Base-by-base conservation (phyloP, 2,113 vertebrate genomes). In the Engraulis encrasicolus region DNA sequence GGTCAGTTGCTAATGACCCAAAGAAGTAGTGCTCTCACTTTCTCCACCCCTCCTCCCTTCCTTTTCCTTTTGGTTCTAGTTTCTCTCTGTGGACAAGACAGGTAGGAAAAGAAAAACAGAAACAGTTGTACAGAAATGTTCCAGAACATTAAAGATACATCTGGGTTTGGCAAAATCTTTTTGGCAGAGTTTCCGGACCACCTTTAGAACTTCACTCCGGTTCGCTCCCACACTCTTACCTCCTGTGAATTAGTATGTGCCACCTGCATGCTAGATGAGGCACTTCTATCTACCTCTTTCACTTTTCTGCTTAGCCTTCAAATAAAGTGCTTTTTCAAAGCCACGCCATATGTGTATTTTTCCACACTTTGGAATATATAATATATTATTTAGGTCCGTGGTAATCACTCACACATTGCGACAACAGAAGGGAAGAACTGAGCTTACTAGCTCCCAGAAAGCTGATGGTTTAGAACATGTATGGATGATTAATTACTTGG, bases 401-500 rank as follows among this genome's bases (percentile, higher is more conserved):
- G 90, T 93, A 93, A 93, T 93, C 93, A 92, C 88, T 93, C 92
- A 91, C 87, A 90, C 86, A 87, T 90, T 92, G 88, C 88, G 87
- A 91, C 91, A 92, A 90, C 88, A 92, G 90, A 91, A 91, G 86
- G 87, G 91, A 91, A 89, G 89, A 82, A 89, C 85, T 89, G 89
- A 88, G 38, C 79, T 23, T 71, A n/a, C n/a, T n/a, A n/a, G 34
- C 38, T 50, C 6, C 50, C 54, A 50, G 34, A 80, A 82, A 83
- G 89, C 92, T 92, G 91, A 91, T 93, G 90, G 93, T 93, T 95
- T 91, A 92, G 93, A 94, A 92, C 89, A 91, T 92, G 89, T 92
- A 93, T 90, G 89, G 91, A 93, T 94, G 91, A 94, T 93, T 93
- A 94, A 95, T 94, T 94, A 92, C 91, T 91, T 91, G 90, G 89